Evolutionary conservation across 2,888 invertebrate species (phyloP).

Genomic region (Cephus pygmeus): DNA sequence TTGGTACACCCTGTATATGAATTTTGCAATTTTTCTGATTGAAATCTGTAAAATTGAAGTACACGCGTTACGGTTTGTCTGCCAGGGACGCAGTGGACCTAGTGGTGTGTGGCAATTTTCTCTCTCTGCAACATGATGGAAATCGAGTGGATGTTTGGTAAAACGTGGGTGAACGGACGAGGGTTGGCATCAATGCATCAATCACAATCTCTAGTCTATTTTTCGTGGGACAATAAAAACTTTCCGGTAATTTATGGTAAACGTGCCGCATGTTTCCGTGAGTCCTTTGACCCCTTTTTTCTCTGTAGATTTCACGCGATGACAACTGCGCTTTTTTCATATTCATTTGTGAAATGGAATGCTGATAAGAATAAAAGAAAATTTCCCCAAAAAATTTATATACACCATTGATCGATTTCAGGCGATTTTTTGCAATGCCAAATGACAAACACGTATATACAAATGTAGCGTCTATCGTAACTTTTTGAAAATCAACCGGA

Average conservation of each 20-base stretch:
- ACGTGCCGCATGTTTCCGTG: constrained; percentile 7
- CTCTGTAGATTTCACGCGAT: too few relatives aligned
- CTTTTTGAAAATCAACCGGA: too few relatives aligned
- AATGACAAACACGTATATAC: too few relatives aligned
- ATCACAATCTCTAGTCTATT: constrained; percentile 9
- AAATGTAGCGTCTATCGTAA: too few relatives aligned
- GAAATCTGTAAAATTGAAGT: not conserved
- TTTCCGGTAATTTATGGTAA: constrained; percentile 11
- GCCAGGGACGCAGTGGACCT: not conserved
- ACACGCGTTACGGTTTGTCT: constrained; percentile 4
- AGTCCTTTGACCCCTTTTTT: not conserved
- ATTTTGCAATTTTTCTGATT: not conserved
- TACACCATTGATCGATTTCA: too few relatives aligned
- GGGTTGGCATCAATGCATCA: constrained; percentile 7
- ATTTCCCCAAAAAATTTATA: too few relatives aligned
- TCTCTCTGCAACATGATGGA: not conserved
- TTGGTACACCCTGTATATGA: too few relatives aligned
- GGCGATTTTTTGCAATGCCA: too few relatives aligned
- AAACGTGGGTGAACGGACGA: not conserved
- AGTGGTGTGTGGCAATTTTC: not conserved
- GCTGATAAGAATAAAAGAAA: too few relatives aligned
- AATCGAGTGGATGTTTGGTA: constrained; percentile 5
- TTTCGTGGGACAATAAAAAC: constrained; percentile 7
- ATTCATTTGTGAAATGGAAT: too few relatives aligned
- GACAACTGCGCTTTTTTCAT: too few relatives aligned